phyloP scores from a whole-genome alignment of 2,113 vertebrate species.

The Uria aalge region DNA sequence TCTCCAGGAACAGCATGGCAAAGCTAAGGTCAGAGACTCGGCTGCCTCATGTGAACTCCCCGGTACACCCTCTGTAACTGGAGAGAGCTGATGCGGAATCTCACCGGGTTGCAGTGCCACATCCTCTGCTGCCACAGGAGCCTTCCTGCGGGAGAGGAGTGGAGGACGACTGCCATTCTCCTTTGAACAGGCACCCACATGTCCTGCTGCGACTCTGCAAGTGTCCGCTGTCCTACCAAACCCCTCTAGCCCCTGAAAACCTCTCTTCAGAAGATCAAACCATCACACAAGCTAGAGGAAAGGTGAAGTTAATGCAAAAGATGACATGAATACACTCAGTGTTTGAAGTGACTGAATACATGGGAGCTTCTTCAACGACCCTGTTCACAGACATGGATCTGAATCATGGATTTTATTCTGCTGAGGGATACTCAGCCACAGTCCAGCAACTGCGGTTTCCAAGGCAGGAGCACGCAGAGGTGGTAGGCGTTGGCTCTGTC shows the following conservation, averaged over 20 bases:
- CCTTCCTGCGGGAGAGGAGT: accelerated
- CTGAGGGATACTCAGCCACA: neutral
- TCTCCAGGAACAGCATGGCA: neutral
- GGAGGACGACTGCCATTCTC: accelerated
- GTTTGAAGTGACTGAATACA: neutral
- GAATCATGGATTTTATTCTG: neutral
- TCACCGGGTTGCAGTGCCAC: neutral
- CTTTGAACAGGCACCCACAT: too few relatives aligned
- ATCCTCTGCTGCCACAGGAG: neutral
- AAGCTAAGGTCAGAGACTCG: neutral
- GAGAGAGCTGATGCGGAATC: neutral
- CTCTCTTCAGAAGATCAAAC: neutral
- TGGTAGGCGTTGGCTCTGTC: neutral
- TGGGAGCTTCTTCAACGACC: neutral
- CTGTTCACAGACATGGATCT: neutral
- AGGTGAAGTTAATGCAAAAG: neutral
- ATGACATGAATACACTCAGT: accelerated
- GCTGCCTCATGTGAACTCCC: neutral
- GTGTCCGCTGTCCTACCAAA: accelerated
- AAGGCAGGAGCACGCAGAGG: neutral
- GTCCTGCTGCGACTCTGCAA: neutral
- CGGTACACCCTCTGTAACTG: neutral
- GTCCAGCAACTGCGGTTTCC: neutral
- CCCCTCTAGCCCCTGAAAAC: neutral
- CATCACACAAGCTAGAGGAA: neutral